phyloP scores from a whole-genome alignment of 2,888 invertebrate genomes.

The Deroplatys truncata region DNA sequence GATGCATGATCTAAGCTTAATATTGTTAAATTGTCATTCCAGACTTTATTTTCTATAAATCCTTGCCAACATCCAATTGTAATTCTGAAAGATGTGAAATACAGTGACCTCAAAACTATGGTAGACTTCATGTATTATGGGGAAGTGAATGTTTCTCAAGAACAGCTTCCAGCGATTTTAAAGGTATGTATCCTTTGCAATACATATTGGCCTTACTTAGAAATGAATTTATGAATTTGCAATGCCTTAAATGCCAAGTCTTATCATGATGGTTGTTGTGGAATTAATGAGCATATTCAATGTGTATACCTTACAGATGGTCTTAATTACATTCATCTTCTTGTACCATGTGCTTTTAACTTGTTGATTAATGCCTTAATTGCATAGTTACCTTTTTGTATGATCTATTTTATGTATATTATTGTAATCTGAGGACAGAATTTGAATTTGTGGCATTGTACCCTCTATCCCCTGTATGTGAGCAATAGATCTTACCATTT shows the following conservation, averaged over 20 bases:
- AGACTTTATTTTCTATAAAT: conserved; percentile 79
- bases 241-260: not conserved
- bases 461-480: no score
- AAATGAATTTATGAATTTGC: not conserved
- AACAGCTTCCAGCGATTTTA: conserved; percentile 66
- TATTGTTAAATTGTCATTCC: conserved; percentile 35
- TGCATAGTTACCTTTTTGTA: no score
- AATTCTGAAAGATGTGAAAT: conserved; percentile 83
- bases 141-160: conserved; percentile 87
- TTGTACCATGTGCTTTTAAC: no score
- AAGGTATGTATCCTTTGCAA: conserved; percentile 42
- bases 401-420: no score
- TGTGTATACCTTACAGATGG: no score
- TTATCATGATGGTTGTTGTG: not conserved
- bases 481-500: no score
- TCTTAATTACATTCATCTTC: no score
- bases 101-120: conserved; percentile 78
- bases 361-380: no score
- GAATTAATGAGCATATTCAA: not conserved
- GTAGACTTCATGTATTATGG: conserved; percentile 92
- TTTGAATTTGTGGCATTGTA: no score
- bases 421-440: no score
- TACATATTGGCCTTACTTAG: not conserved
- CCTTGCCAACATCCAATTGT: conserved; percentile 88
- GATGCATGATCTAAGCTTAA: not conserved